Conservation (phyloP, 2,888 invertebrate genomes). For the Papilio elwesi region DNA sequence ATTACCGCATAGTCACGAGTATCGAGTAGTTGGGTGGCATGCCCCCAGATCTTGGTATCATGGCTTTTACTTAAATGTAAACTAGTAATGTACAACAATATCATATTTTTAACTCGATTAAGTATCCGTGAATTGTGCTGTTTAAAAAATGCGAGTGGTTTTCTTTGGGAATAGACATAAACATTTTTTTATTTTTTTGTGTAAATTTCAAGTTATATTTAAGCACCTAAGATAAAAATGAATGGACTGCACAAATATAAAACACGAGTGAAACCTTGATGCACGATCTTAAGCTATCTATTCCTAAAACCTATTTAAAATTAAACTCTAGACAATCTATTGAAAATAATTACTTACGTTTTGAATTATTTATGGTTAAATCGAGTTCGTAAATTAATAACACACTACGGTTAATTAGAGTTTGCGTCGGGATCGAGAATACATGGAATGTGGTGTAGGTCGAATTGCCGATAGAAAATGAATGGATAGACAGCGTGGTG, state of each 20-base stretch:
- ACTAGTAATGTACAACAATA: no score
- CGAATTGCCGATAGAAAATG: slow-evolving; percentile 11
- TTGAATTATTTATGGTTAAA: slow-evolving; percentile 25
- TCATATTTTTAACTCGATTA: no score
- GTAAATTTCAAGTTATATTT: background rate
- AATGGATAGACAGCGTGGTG: slow-evolving; percentile 22
- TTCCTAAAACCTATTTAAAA: background rate
- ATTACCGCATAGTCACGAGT: background rate
- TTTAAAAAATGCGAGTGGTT: background rate
- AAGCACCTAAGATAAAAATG: background rate
- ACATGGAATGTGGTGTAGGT: slow-evolving; percentile 30
- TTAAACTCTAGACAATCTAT: slow-evolving; percentile 5
- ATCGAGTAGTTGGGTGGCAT: background rate
- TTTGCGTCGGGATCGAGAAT: background rate
- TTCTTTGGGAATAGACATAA: background rate
- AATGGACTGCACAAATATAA: background rate
- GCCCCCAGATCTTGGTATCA: background rate
- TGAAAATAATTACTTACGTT: slow-evolving; percentile 19
- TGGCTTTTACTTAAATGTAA: background rate
- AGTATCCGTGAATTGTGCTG: no score
- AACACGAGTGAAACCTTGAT: background rate
- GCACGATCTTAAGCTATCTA: background rate
- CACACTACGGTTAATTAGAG: slow-evolving; percentile 16
- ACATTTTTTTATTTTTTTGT: background rate
- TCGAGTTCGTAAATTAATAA: slow-evolving; percentile 22